A percentile compares a stretch with the other conserved stretches of the same genome.
phyloP scores from a whole-genome alignment of 2,888 invertebrate species.

The Mythimna loreyi region DNA sequence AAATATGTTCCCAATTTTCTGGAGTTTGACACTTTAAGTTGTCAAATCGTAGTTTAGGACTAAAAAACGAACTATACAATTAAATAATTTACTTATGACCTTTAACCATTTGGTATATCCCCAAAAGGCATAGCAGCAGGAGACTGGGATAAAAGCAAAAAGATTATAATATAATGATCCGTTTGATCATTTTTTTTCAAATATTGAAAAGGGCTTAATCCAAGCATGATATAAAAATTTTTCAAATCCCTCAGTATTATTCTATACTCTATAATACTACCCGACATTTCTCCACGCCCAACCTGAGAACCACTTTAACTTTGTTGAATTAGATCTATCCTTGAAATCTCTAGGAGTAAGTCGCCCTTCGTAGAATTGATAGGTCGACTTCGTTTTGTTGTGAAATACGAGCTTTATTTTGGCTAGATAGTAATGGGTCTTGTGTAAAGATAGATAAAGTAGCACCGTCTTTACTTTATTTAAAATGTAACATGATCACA shows the following conservation, averaged over 20 bases:
- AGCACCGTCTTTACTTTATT: neutral
- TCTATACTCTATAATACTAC: constrained; percentile 4
- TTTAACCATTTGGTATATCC: no score
- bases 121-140: no score
- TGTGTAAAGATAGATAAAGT: neutral
- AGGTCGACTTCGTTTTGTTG: constrained; percentile 18
- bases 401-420: constrained; percentile 12
- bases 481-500: neutral
- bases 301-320: constrained; percentile 22
- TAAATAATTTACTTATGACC: no score
- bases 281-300: neutral
- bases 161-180: no score
- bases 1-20: no score
- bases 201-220: no score
- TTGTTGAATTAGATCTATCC: constrained; percentile 14
- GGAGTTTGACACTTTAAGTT: no score
- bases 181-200: no score
- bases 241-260: neutral
- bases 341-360: constrained; percentile 21
- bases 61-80: no score
- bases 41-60: no score
- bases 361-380: constrained; percentile 20
- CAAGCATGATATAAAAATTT: neutral
- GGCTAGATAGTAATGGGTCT: neutral
- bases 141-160: no score